Percentiles rank a stretch among this genome's conserved stretches.
Conservation (phyloP, 2,113 vertebrate genomes). For the Miniopterus natalensis region DNA sequence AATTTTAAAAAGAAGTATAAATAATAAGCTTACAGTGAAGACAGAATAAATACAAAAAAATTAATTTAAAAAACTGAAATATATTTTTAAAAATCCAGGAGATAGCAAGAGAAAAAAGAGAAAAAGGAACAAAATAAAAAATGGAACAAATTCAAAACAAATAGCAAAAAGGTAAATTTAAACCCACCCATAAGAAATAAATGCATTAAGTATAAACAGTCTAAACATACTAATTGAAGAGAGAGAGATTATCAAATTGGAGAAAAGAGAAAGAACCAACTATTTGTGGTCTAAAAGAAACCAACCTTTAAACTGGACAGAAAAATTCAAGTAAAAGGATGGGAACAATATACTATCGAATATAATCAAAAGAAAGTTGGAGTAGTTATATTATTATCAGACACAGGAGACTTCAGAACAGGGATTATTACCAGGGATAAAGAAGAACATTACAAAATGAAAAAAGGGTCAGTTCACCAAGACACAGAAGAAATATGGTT, state of each 20-base stretch:
- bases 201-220: constrained; percentile 5
- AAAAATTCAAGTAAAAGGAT: neutral
- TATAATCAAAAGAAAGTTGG: neutral
- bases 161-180: neutral
- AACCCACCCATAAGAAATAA: neutral
- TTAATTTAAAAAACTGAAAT: neutral
- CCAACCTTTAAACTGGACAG: neutral
- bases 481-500: neutral
- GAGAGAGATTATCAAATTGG: neutral
- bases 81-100: neutral
- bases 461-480: neutral
- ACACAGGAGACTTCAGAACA: neutral
- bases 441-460: neutral
- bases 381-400: neutral
- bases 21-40: neutral
- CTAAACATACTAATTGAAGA: constrained; percentile 29
- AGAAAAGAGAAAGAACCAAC: constrained; percentile 14
- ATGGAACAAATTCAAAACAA: neutral
- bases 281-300: constrained; percentile 5
- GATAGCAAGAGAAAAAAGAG: neutral
- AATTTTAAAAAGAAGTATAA: constrained; percentile 44
- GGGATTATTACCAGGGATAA: neutral
- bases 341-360: neutral
- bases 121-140: neutral
- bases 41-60: neutral